Percentiles rank a stretch among this genome's conserved stretches.
Conservation (phyloP, 2,888 invertebrate species). For the Cactoblastis cactorum region DNA sequence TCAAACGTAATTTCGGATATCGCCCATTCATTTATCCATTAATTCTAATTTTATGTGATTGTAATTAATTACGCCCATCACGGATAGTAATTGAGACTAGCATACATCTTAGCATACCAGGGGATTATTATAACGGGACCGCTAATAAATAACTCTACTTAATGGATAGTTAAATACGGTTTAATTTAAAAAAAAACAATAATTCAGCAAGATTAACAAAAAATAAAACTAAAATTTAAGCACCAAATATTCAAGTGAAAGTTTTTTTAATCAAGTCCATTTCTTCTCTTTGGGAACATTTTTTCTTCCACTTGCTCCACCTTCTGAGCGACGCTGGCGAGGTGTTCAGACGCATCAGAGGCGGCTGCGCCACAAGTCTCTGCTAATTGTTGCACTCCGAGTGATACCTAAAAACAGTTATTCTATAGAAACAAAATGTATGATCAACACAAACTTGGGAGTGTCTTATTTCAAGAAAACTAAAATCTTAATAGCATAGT, state of each 20-base stretch:
- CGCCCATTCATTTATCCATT: too few relatives aligned
- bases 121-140: too few relatives aligned
- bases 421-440: too few relatives aligned
- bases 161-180: neutral
- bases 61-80: too few relatives aligned
- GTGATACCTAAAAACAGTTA: conserved; percentile 53
- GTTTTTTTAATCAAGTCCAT: conserved; percentile 57
- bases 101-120: too few relatives aligned
- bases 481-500: too few relatives aligned
- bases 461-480: too few relatives aligned
- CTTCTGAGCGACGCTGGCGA: conserved; percentile 59
- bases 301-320: conserved; percentile 63
- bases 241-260: conserved; percentile 17
- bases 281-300: conserved; percentile 59
- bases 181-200: conserved; percentile 19
- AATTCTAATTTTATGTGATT: too few relatives aligned
- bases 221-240: conserved; percentile 17
- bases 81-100: too few relatives aligned
- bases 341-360: conserved; percentile 54
- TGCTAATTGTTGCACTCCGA: conserved; percentile 64
- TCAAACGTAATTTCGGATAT: too few relatives aligned
- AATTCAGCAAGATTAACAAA: conserved; percentile 24
- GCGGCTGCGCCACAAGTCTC: conserved; percentile 68
- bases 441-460: too few relatives aligned
- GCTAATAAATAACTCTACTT: too few relatives aligned